These are phyloP conservation scores for Sphecodes monilicornis DNA, from an alignment of 2,888 invertebrate species.

Conservation along the genomic window DNA sequence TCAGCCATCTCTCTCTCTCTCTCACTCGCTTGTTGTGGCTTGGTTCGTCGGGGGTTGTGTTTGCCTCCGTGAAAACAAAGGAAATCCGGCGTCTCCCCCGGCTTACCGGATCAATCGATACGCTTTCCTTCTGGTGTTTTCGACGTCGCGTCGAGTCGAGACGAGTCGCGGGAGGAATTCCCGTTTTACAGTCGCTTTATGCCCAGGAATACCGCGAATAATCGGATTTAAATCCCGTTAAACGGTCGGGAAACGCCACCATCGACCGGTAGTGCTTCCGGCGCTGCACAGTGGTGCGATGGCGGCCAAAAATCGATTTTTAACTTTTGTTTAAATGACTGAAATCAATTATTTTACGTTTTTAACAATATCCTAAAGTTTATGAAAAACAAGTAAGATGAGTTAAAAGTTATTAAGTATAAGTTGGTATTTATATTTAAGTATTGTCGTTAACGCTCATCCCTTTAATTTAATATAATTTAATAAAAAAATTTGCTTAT, in stretches of 20 bases:
- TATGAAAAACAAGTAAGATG: too few relatives aligned
- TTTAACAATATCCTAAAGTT: too few relatives aligned
- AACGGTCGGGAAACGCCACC: not conserved
- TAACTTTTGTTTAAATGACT: too few relatives aligned
- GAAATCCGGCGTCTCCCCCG: conserved; percentile 26
- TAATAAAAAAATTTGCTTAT: too few relatives aligned
- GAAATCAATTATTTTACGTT: too few relatives aligned
- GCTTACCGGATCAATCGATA: conserved; percentile 49
- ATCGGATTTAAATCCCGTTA: conserved; percentile 7
- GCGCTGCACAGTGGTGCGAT: too few relatives aligned
- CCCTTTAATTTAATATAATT: too few relatives aligned
- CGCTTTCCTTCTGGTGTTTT: conserved; percentile 33
- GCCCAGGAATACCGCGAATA: not conserved
- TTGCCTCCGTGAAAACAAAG: conserved; percentile 50
- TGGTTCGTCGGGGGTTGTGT: conserved; percentile 7
- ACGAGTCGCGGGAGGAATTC: not conserved
- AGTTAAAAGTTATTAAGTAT: too few relatives aligned
- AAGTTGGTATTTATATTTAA: too few relatives aligned
- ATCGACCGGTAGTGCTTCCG: not conserved
- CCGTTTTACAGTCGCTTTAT: not conserved
- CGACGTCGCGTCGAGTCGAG: not conserved
- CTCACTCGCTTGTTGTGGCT: not conserved
- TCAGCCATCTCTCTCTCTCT: not conserved
- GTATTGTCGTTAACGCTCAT: too few relatives aligned
- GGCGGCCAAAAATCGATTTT: too few relatives aligned